Evolutionary conservation across 2,797 vertebrate genomes (phyloP), one percentile per base, ranked within the genome.

Genomic region (Aeoliscus strigatus): DNA sequence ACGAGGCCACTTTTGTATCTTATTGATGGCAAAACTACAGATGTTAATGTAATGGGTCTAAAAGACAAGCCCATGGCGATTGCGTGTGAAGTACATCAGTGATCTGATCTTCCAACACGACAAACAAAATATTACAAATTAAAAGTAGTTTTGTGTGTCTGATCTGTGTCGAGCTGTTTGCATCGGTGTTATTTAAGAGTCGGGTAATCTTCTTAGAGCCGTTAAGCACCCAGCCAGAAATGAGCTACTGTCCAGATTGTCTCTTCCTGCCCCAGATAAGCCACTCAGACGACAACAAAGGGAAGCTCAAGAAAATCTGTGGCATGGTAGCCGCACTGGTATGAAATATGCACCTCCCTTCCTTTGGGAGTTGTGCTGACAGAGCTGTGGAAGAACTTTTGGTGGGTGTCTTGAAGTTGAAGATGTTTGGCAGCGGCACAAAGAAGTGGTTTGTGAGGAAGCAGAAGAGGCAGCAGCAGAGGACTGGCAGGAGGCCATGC

Each of bases 141-240:
- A 56, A 63, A n/a, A n/a, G n/a, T n/a, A n/a, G 56, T 50, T 50
- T 52, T 51, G 70, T 34, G 23, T 60, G 55, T 77, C 59, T 67
- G 51, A 36, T 64, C 72, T 42, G 73, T 70, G 77, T 58, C 81
- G 86, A 83, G 75, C 77, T 57, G 75, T 83, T 69, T 85, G 68
- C 79, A 80, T 77, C 68, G 81, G 84, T 77, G 81, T 87, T n/a
- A 81, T 87, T 90, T 87, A 89, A 81, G 75, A 60, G 58, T 61
- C 80, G 77, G 25, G 16, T 90, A 93, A 95, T 95, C 91, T 92
- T 91, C 91, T 94, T 93, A 93, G 75, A 68, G 74, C 76, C 61
- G 47, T 64, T 85, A 87, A 87, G 87, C 87, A 83, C 79, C 71
- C 77, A 54, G 77, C 82, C 83, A 82, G 81, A 75, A 79, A 81